Percentiles rank a stretch among this genome's conserved stretches.
Evolutionary conservation across 2,797 vertebrate genomes (phyloP).

Genomic region (Amazonetta brasiliensis): DNA sequence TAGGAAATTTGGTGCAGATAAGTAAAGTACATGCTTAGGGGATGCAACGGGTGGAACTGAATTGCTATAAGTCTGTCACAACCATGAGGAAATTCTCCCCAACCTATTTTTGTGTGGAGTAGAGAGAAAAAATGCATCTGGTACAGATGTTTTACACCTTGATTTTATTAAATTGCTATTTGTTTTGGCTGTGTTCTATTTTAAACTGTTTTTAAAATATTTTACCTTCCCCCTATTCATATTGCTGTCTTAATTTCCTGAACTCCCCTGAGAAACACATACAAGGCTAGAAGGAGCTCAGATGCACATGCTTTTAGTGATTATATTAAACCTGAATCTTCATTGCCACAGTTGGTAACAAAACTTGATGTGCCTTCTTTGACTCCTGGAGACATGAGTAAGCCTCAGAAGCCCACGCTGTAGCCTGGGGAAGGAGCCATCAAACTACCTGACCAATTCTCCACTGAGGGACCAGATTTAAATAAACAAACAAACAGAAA

Average conservation of each 20-base stretch:
- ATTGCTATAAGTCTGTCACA: background rate
- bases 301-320: background rate
- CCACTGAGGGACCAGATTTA: background rate
- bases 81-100: background rate
- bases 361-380: background rate
- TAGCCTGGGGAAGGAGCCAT: background rate
- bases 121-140: background rate
- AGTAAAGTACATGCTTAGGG: background rate
- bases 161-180: background rate
- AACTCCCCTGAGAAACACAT: accelerated
- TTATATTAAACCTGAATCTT: background rate
- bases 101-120: accelerated
- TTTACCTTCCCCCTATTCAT: background rate
- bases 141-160: background rate
- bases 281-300: background rate
- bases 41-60: background rate
- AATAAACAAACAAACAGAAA: background rate
- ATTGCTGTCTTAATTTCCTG: background rate
- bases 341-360: background rate
- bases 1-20: background rate
- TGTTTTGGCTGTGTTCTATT: background rate
- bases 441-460: background rate
- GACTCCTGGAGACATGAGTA: background rate
- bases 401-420: accelerated
- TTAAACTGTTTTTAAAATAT: background rate